Conservation (phyloP, 2,113 vertebrate genomes). For the Cettia cetti region DNA sequence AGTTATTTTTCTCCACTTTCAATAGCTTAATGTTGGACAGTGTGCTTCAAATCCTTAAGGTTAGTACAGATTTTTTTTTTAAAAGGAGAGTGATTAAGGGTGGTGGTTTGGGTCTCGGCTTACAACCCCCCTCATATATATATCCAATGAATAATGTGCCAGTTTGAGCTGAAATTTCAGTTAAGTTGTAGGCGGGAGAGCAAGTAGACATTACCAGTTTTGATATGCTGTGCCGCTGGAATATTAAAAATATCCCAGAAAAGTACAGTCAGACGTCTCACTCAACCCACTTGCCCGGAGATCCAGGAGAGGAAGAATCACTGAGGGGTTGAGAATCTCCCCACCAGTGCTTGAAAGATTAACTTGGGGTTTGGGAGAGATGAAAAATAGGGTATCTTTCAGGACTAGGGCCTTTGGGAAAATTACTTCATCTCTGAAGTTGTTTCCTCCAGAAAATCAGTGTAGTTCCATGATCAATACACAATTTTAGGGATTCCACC, state of each 20-base stretch:
- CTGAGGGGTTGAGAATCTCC: background rate
- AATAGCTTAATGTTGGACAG: slow-evolving; percentile 62
- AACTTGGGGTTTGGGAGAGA: background rate
- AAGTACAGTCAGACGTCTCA: background rate
- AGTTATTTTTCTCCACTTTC: slow-evolving; percentile 49
- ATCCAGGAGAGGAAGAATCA: background rate
- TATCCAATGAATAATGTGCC: background rate
- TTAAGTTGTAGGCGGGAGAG: background rate
- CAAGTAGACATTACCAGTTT: background rate
- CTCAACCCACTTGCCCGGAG: background rate
- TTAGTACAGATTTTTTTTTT: slow-evolving; percentile 22
- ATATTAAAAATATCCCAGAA: background rate
- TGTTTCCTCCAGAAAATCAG: background rate
- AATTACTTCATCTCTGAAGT: fast-evolving
- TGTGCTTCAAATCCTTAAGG: slow-evolving; percentile 61
- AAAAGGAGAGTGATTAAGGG: slow-evolving; percentile 18
- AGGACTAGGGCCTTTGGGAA: background rate
- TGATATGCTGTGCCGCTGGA: background rate
- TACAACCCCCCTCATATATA: slow-evolving; percentile 8
- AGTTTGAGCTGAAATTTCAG: slow-evolving; percentile 39
- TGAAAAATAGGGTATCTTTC: background rate
- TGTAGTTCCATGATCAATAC: background rate
- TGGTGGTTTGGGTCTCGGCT: slow-evolving; percentile 35
- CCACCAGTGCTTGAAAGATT: fast-evolving
- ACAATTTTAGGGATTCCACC: background rate